A percentile compares a stretch with the other conserved stretches of the same genome.
Conservation (phyloP, 1,140 invertebrate species). For the Ectropis grisescens region DNA sequence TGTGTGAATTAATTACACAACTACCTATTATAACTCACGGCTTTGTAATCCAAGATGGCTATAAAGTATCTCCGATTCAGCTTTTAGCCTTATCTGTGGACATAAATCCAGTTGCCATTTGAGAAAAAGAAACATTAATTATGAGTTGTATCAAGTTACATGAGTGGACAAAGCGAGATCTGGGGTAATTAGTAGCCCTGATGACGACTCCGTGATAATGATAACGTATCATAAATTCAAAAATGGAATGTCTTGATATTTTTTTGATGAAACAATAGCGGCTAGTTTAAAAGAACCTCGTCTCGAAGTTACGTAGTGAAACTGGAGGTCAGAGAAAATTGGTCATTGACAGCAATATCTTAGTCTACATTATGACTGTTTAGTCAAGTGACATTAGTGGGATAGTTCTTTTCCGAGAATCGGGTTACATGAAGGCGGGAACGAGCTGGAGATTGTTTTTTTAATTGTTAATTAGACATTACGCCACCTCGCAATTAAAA, state of each 20-base stretch:
- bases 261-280: no score
- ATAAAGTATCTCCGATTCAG: no score
- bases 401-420: constrained; percentile 53
- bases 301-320: no score
- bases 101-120: neutral
- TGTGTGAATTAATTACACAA: constrained; percentile 39
- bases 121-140: constrained; percentile 12
- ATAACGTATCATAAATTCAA: constrained; percentile 36
- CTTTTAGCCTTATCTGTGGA: constrained; percentile 3
- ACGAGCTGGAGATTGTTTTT: constrained; percentile 34
- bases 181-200: constrained; percentile 34
- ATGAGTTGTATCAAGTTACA: constrained; percentile 29
- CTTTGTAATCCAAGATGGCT: constrained; percentile 14
- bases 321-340: no score
- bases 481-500: constrained; percentile 22
- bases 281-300: constrained; percentile 26
- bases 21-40: constrained; percentile 22
- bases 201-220: constrained; percentile 30
- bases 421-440: constrained; percentile 40
- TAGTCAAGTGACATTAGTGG: constrained; percentile 37
- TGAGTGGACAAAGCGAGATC: constrained; percentile 15
- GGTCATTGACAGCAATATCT: no score
- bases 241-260: constrained; percentile 27
- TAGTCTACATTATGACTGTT: constrained; percentile 32
- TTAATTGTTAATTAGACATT: constrained; percentile 42